Base-by-base conservation (phyloP, 2,888 invertebrate genomes). In the Oligia strigilis region DNA sequence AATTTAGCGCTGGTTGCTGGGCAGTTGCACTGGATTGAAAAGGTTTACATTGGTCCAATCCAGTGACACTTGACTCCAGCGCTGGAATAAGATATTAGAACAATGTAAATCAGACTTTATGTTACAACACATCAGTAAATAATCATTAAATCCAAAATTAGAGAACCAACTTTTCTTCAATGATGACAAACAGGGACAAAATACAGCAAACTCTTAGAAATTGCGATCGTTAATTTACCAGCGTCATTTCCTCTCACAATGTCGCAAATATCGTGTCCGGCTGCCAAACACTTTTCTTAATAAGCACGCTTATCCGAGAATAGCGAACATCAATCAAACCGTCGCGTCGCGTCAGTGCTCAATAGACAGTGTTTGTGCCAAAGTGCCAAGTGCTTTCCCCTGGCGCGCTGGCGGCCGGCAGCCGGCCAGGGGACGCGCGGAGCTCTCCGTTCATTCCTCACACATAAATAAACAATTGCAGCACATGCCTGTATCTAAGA, bases 291-390 rank as follows among this genome's bases (percentile, higher is more conserved):
- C 90, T 90, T 46, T 87, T 87, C 87, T 82, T 80, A 87, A 88
- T 90, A 89, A 90, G 87, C 88, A 83, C 81, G 71, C 72, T 87
- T 81, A 87, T 87, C 91, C 87, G 82, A 92, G 89, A 94, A 94
- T 94, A 94, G 92, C 87, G 84, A 78, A 49, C 89, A 94, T 94
- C 94, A 92, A 95, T 95, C 94, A 94, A 92, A 93, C 90, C 86
- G 80, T 85, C 90, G 90, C 86, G 80, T 85, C 90, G 88, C 91
- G 93, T 93, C 93, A 92, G 93, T 92, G 93, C 90, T 92, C 91
- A 89, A 88, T 86, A 89, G 86, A 88, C 89, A 80, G 58, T 87
- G 81, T 85, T 87, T 86, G 89, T 88, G 86, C 85, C 78, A 82
- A 78, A 80, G 78, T 93, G 94, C 93, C 95, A 94, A 95, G 91